Evolutionary conservation across 2,888 invertebrate species (phyloP).

Genomic region (Noctua janthina): DNA sequence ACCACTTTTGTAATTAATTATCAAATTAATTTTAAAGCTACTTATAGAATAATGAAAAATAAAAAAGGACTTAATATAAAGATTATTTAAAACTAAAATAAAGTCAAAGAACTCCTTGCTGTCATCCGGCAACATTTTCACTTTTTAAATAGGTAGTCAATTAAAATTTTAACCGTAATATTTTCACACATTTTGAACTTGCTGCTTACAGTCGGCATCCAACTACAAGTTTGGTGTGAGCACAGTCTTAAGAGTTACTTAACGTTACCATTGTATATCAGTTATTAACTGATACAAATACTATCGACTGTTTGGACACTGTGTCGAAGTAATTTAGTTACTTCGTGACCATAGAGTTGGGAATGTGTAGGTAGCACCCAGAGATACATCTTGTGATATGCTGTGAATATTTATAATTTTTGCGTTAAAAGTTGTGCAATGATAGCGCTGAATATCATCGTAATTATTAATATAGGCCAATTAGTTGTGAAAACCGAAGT

Average conservation of each 20-base stretch:
- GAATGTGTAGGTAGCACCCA: constrained; percentile 44
- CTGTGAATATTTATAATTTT: not conserved
- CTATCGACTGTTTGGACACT: constrained; percentile 64
- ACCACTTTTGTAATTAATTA: not conserved
- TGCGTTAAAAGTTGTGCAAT: not conserved
- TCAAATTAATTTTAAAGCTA: not conserved
- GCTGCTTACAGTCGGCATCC: not conserved
- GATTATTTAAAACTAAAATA: not conserved
- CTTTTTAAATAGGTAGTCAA: not conserved
- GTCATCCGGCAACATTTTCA: not conserved
- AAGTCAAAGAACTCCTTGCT: not conserved
- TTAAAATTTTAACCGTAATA: not conserved
- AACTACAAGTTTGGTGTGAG: not conserved
- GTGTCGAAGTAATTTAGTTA: constrained; percentile 42
- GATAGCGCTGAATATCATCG: not conserved
- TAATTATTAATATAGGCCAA: not conserved
- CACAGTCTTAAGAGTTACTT: constrained; percentile 23
- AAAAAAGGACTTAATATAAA: not conserved
- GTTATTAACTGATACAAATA: constrained; percentile 62
- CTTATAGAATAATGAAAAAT: not conserved
- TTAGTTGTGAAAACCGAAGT: not conserved
- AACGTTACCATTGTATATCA: constrained; percentile 50
- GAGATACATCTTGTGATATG: not conserved
- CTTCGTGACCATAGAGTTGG: constrained; percentile 38
- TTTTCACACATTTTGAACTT: not conserved